phyloP scores from a whole-genome alignment of 2,113 vertebrate species.

The Calyptommatus sinebrachiatus region DNA sequence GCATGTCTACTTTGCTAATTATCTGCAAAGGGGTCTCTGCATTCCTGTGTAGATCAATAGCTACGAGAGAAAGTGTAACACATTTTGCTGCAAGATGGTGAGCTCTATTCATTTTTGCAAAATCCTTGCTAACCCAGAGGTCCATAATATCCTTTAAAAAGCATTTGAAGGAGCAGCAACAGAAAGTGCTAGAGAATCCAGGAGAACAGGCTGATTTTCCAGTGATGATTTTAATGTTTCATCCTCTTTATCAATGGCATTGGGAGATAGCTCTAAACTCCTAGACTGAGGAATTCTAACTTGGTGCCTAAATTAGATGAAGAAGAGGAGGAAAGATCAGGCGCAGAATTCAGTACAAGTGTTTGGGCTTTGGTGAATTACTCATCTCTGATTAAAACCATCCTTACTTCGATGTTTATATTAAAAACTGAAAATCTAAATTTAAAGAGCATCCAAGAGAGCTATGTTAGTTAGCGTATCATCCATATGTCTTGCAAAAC shows the following conservation, averaged over 20 bases:
- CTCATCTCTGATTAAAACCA: constrained; percentile 40
- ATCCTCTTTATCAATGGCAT: not conserved
- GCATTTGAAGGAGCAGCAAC: constrained; percentile 55
- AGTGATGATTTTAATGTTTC: not conserved
- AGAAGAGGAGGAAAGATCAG: constrained; percentile 50
- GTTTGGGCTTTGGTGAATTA: constrained; percentile 38
- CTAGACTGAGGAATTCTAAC: not conserved
- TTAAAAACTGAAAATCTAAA: not conserved
- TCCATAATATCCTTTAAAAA: constrained; percentile 49
- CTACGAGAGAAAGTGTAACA: rapidly evolving
- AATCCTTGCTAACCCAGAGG: constrained; percentile 6
- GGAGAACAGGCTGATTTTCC: not conserved
- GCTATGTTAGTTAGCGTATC: not conserved
- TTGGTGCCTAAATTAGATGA: not conserved
- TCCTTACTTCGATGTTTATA: constrained; percentile 41
- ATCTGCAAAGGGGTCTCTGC: not conserved
- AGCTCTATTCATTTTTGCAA: not conserved
- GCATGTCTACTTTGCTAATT: constrained; percentile 3
- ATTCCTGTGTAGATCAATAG: not conserved
- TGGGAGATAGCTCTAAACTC: not conserved
- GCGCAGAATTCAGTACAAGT: constrained; percentile 33
- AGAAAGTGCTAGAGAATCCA: constrained; percentile 41
- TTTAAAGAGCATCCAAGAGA: not conserved
- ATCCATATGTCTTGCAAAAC: not conserved
- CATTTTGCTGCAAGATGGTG: rapidly evolving